Conservation (phyloP, 1,140 invertebrate species). For the Heliconius congener region DNA sequence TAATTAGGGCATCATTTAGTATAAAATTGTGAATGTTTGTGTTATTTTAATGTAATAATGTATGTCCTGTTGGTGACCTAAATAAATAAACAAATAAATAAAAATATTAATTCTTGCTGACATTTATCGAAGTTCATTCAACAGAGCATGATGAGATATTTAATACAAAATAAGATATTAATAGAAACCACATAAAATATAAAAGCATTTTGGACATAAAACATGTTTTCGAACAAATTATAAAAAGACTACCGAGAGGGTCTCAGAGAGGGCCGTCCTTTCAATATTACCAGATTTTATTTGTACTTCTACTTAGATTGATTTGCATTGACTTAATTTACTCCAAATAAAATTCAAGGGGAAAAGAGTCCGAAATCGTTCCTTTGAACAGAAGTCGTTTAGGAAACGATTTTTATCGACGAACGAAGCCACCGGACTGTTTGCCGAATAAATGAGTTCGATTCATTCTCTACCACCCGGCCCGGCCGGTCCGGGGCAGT, state of each 20-base stretch:
- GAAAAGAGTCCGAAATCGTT: slow-evolving; percentile 15
- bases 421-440: slow-evolving; percentile 31
- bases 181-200: slow-evolving; percentile 4
- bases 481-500: no score
- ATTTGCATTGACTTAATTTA: slow-evolving; percentile 35
- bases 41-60: no score
- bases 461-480: slow-evolving; percentile 17
- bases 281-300: slow-evolving; percentile 12
- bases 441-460: slow-evolving; percentile 32
- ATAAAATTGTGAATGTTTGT: no score
- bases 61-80: no score
- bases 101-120: neutral
- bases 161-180: neutral
- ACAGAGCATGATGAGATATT: neutral
- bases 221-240: neutral
- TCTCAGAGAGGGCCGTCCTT: neutral
- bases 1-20: no score
- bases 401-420: slow-evolving; percentile 34
- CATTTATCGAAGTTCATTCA: neutral
- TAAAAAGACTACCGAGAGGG: neutral
- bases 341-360: slow-evolving; percentile 29
- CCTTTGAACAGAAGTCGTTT: slow-evolving; percentile 33
- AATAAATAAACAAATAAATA: no score
- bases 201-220: neutral
- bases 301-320: slow-evolving; percentile 20